Percentiles rank a stretch among this genome's conserved stretches.
Conservation (phyloP, 1,140 invertebrate species). For the Drosophila sturtevanti region DNA sequence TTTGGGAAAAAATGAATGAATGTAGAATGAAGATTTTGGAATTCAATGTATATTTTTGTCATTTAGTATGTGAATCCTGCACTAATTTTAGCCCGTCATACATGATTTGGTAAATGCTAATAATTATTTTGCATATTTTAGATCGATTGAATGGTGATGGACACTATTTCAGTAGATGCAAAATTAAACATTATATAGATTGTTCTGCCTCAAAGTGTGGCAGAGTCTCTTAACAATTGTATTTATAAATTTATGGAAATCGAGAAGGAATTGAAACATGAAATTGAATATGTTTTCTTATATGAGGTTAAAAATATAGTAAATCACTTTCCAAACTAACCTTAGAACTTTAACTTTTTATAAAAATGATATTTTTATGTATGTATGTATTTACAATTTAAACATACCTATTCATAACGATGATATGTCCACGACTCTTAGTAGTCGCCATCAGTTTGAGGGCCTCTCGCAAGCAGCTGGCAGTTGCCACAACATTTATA, state of each 20-base stretch:
- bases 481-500: slow-evolving; percentile 85
- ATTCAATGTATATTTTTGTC: slow-evolving; percentile 43
- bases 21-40: no score
- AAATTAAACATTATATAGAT: no score
- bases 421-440: slow-evolving; percentile 75
- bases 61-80: slow-evolving; percentile 4
- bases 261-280: no score
- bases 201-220: no score
- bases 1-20: no score
- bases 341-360: no score
- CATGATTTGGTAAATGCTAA: slow-evolving; percentile 57
- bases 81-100: slow-evolving; percentile 57
- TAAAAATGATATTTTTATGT: no score
- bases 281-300: no score
- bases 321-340: no score
- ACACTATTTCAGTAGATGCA: neutral
- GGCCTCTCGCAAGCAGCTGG: slow-evolving; percentile 84
- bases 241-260: no score
- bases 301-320: no score
- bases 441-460: slow-evolving; percentile 84
- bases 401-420: slow-evolving; percentile 82
- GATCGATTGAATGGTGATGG: slow-evolving; percentile 13
- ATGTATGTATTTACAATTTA: no score
- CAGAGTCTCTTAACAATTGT: neutral
- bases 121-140: slow-evolving; percentile 24